Conservation (phyloP, 2,113 vertebrate species). For the Sisor rabdophorus region DNA sequence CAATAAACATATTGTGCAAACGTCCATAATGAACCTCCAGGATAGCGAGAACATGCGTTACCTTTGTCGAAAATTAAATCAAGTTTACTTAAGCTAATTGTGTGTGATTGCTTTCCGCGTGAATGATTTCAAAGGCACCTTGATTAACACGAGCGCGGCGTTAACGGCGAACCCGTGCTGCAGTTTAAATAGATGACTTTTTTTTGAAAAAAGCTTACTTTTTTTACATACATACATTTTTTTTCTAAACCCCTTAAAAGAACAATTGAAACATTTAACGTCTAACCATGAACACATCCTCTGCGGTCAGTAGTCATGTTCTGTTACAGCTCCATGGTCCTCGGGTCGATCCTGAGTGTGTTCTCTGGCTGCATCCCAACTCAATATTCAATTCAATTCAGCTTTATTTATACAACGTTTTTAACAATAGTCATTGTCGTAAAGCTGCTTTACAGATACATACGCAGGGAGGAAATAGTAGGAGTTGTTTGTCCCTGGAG, state of each 20-base stretch:
- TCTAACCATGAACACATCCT: too few relatives aligned
- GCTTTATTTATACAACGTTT: too few relatives aligned
- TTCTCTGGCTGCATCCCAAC: too few relatives aligned
- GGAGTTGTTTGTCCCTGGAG: too few relatives aligned
- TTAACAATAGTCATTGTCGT: too few relatives aligned
- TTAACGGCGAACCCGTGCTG: background rate
- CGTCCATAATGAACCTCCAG: background rate
- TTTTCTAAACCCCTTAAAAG: background rate
- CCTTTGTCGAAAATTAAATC: background rate
- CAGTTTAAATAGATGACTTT: background rate
- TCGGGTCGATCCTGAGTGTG: too few relatives aligned
- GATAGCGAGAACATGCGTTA: background rate
- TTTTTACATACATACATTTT: background rate
- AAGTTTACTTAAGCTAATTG: background rate
- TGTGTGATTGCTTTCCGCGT: background rate
- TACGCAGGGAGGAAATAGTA: too few relatives aligned
- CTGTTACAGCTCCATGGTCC: too few relatives aligned
- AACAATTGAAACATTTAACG: background rate
- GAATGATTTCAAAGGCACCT: conserved; percentile 4
- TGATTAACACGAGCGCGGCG: background rate
- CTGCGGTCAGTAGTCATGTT: too few relatives aligned
- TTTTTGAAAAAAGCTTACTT: background rate
- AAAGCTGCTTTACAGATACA: too few relatives aligned
- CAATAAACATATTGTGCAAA: conserved; percentile 1
- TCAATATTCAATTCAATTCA: too few relatives aligned